These are phyloP conservation scores for Trinorchestia longiramus DNA, from an alignment of 1,140 invertebrate species.

Conservation along the genomic window DNA sequence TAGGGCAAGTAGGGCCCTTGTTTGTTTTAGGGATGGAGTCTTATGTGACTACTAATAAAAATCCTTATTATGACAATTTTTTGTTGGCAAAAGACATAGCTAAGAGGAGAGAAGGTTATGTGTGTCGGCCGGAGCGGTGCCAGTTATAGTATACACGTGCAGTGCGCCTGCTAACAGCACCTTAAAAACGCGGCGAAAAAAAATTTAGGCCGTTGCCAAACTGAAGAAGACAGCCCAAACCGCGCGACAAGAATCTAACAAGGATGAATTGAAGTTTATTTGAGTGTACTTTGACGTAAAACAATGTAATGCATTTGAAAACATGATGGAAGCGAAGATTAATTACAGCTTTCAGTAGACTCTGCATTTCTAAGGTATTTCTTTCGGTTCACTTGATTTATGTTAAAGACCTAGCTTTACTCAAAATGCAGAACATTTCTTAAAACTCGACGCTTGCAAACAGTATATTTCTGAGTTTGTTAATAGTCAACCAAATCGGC, in stretches of 20 bases:
- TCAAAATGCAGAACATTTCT: neutral
- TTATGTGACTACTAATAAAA: too few relatives aligned
- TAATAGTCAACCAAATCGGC: neutral
- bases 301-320: neutral
- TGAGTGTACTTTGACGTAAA: neutral
- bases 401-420: neutral
- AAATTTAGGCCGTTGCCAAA: neutral
- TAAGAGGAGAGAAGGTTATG: neutral
- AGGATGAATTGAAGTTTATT: neutral
- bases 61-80: neutral
- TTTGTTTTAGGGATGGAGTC: too few relatives aligned
- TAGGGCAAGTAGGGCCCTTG: too few relatives aligned
- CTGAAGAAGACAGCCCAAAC: neutral
- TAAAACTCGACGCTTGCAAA: neutral
- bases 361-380: neutral
- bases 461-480: neutral
- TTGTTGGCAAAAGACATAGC: neutral
- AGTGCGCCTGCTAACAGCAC: neutral
- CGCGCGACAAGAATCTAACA: neutral
- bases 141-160: neutral
- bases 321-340: too few relatives aligned
- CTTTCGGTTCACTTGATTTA: neutral
- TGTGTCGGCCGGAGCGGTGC: neutral
- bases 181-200: neutral
- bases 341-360: neutral